A percentile compares a stretch with the other conserved stretches of the same genome.
Conservation (phyloP, 2,888 invertebrate species). For the Heliconius cydno region DNA sequence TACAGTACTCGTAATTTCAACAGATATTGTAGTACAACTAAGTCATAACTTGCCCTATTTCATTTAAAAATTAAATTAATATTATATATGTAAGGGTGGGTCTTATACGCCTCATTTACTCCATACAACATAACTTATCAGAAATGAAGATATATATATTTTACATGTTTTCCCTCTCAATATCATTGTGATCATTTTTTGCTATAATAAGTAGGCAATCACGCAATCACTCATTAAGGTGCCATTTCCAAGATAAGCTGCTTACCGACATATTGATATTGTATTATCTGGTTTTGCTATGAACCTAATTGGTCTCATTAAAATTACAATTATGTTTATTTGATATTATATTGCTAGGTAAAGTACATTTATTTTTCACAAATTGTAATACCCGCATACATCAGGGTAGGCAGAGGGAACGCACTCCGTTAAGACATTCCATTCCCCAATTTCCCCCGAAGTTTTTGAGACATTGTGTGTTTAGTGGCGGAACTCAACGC, state of each 20-base stretch:
- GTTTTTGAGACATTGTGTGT: background rate
- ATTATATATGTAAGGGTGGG: too few species aligned
- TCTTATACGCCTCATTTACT: too few species aligned
- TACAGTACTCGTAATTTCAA: too few species aligned
- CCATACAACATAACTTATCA: too few species aligned
- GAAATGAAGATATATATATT: background rate
- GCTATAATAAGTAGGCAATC: constrained; percentile 25
- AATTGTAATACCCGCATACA: background rate
- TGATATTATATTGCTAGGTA: background rate
- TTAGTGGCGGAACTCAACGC: background rate
- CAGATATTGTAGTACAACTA: too few species aligned
- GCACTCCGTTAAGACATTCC: too few species aligned
- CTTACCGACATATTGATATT: constrained; percentile 21
- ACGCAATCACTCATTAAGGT: constrained; percentile 35
- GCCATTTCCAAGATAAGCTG: constrained; percentile 30
- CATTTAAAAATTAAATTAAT: too few species aligned
- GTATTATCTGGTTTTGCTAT: constrained; percentile 16
- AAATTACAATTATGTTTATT: background rate
- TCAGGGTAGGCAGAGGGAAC: too few species aligned
- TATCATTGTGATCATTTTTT: background rate
- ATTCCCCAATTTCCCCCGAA: too few species aligned
- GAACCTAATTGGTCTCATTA: background rate
- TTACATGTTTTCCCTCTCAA: constrained; percentile 15
- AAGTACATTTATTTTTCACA: too few species aligned
- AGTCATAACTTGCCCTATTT: too few species aligned